Evolutionary conservation across 2,113 vertebrate species (phyloP), one percentile per base, ranked within the genome.

Genomic region (Psilopsiagon aymara): DNA sequence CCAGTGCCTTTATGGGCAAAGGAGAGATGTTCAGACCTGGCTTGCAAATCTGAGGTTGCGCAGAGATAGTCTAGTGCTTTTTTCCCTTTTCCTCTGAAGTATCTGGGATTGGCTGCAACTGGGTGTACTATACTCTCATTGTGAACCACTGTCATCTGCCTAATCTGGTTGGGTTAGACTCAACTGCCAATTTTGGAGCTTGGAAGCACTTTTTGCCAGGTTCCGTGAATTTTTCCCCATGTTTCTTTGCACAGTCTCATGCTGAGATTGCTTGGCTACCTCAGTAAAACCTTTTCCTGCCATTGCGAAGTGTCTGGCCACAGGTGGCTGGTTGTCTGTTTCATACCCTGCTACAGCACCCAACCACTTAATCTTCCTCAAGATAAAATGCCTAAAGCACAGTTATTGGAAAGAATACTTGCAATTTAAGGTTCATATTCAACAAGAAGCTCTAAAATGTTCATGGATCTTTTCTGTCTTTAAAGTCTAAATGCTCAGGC

Each of bases 81-180:
- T 74, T 60, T 29, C 27, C 39, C 6, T 63, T 85, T 86, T 60
- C 16, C 25, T 49, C 28, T 44, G 37, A 77, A 64, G 27, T 33
- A 17, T 29, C 14, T 43, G 39, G 43, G 52, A n/a, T 31, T 57
- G 35, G 14, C 49, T 1, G 1, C 39, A 44, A 3, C n/a, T 29
- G 66, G 10, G 20, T n/a, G 15, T 39, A 6, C 37, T 39, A 5
- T 7, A 39, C 27, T 41, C 0, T 0, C 23, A 3, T 8, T 11
- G 13, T 19, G 41, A 66, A 3, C 27, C 39, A 3, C 53, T 53
- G 33, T 9, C 7, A 17, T 57, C 21, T 33, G 27, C 13, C 17
- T 0, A 1, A 15, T 17, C 78, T 73, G 52, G 17, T 28, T 49
- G 52, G 24, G 16, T 53, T 57, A 33, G 57, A 17, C 8, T 21